A percentile compares a stretch with the other conserved stretches of the same genome.
phyloP scores from a whole-genome alignment of 2,113 vertebrate genomes.

The Esox niger region DNA sequence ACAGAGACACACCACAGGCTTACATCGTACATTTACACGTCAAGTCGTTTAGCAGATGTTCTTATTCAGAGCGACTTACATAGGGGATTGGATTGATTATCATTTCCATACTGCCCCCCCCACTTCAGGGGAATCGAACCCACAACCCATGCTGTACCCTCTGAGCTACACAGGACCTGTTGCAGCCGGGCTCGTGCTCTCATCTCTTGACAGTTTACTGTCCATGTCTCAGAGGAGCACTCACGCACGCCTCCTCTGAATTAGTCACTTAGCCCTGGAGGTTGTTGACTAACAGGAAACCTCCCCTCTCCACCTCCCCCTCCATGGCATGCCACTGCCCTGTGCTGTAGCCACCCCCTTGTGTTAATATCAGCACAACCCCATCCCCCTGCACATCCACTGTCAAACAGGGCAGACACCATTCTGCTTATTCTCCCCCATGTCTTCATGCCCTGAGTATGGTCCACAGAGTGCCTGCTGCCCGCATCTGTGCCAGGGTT shows the following conservation, averaged over 20 bases:
- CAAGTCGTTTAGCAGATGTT: no score
- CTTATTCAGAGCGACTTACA: no score
- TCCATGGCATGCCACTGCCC: slow-evolving; percentile 64
- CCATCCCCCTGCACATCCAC: background rate
- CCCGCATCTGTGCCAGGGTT: background rate
- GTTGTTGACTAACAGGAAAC: slow-evolving; percentile 70
- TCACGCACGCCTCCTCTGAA: slow-evolving; percentile 40
- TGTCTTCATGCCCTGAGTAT: background rate
- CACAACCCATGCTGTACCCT: no score
- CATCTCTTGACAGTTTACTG: slow-evolving; percentile 1
- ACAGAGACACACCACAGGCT: background rate
- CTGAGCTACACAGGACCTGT: no score
- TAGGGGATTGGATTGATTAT: no score
- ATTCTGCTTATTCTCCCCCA: background rate
- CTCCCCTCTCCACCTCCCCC: slow-evolving; percentile 50
- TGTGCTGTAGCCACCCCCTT: slow-evolving; percentile 42
- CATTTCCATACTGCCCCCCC: no score
- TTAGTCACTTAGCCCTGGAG: slow-evolving; percentile 61
- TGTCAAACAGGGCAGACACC: background rate
- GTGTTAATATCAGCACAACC: background rate
- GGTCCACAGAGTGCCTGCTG: background rate
- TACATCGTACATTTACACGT: no score
- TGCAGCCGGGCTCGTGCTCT: no score
- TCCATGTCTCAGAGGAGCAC: background rate
- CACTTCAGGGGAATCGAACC: background rate